Conservation (phyloP, 2,113 vertebrate species). For the Ibidorhyncha struthersii region DNA sequence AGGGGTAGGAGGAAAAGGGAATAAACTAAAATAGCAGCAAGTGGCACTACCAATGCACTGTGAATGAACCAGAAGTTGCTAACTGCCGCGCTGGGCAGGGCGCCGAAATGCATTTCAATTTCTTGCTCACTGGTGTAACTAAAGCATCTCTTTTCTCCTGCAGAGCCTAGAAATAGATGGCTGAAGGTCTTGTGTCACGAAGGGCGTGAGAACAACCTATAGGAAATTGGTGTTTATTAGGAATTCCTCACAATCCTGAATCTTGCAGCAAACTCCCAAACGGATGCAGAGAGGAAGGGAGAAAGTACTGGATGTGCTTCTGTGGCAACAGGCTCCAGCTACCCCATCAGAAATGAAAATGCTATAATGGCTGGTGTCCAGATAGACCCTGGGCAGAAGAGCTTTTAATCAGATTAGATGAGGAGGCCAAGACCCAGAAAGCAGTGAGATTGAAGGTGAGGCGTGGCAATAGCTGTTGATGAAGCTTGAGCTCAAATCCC, state of each 20-base stretch:
- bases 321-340: background rate
- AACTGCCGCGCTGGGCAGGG: background rate
- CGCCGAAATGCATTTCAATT: background rate
- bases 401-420: background rate
- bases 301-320: background rate
- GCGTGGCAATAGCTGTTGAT: background rate
- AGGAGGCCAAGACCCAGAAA: background rate
- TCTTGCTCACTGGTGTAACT: background rate
- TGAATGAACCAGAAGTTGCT: background rate
- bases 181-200: background rate
- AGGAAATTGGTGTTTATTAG: background rate
- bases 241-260: background rate
- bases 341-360: background rate
- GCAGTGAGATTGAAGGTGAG: background rate
- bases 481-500: background rate
- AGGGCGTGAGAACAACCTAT: background rate
- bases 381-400: background rate
- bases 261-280: background rate
- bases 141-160: background rate
- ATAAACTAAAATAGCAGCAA: background rate
- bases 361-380: background rate
- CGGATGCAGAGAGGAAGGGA: background rate
- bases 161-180: background rate
- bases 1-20: background rate
- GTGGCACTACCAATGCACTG: background rate